Evolutionary conservation across 1,140 invertebrate species (phyloP), one percentile per base, ranked within the genome.

Genomic region (Papilio aristodemus): DNA sequence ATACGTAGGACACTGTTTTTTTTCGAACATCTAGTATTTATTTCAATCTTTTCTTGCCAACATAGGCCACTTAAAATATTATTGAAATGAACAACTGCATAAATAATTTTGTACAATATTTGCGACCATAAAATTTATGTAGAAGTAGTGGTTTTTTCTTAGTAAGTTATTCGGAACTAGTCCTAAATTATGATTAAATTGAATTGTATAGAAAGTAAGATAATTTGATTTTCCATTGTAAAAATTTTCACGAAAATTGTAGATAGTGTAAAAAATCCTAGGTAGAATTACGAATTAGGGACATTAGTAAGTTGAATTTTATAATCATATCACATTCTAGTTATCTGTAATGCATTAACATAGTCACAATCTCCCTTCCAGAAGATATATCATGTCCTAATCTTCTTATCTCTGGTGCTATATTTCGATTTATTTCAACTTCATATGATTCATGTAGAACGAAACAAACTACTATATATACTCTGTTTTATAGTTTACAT

Each of bases 131-230:
- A 72, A 46, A 80, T 73, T 76, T 84, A 86, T 74, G 76, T 83
- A 84, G 81, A 54, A 58, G 73, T 87, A 89, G 85, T 60, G 71
- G 77, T 88, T 88, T 88, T 78, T 76, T 86, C 83, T 78, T 90
- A 88, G 85, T 89, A 89, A 89, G 82, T 89, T 87, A 84, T 83
- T 84, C 85, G 78, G 80, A 87, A 77, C 89, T 91, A 91, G 89
- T 91, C 89, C 85, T 88, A 83, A 90, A 89, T 66, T 66, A 83
- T 88, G 84, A 88, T 90, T 84, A 83, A 84, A 46, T 66, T 66
- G 62, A 82, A 83, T 82, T 74, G 74, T 75, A 69, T 71, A 73
- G 73, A 54, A 73, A 79, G 74, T 76, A 76, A 70, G 75, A 79
- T 79, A 72, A 70, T 75, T 78, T 80, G 60, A 71, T 80, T 76